Percentiles rank a stretch among this genome's conserved stretches.
Evolutionary conservation across 2,888 invertebrate species (phyloP).

Genomic region (Hoplodrina blanda): DNA sequence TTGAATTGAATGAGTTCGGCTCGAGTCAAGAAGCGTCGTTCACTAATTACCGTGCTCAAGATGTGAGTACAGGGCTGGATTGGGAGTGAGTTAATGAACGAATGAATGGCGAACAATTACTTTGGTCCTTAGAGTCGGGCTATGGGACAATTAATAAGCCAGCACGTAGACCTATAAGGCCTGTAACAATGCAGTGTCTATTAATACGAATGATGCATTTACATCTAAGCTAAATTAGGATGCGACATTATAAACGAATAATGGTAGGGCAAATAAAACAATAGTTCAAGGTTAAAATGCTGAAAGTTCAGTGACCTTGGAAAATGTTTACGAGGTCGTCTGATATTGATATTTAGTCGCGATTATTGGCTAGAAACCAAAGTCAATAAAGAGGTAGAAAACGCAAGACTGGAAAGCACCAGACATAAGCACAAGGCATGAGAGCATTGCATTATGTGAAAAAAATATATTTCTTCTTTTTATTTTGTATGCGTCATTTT

Average conservation of each 20-base stretch:
- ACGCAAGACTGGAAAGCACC: not conserved
- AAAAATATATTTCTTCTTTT: no score
- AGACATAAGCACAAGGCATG: no score
- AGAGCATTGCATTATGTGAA: no score
- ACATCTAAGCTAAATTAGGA: conserved; percentile 26
- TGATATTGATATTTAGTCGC: not conserved
- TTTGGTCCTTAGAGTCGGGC: conserved; percentile 33
- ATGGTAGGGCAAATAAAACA: not conserved
- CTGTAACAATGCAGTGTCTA: conserved; percentile 34
- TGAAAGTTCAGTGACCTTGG: not conserved
- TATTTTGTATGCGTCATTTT: no score
- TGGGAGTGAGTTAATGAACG: conserved; percentile 55
- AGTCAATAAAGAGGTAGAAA: not conserved
- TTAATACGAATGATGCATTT: conserved; percentile 23
- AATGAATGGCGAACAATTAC: conserved; percentile 55
- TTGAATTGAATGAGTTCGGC: conserved; percentile 67
- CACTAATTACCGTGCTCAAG: conserved; percentile 65
- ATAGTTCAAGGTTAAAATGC: not conserved
- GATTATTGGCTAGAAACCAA: no score
- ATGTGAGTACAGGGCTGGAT: conserved; percentile 51
- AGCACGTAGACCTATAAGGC: conserved; percentile 48
- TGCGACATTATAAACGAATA: not conserved
- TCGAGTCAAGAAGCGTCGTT: conserved; percentile 60
- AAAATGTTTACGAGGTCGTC: not conserved
- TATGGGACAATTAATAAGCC: conserved; percentile 53